Base-by-base conservation (phyloP, 2,113 vertebrate genomes). In the Myotis lucifugus region DNA sequence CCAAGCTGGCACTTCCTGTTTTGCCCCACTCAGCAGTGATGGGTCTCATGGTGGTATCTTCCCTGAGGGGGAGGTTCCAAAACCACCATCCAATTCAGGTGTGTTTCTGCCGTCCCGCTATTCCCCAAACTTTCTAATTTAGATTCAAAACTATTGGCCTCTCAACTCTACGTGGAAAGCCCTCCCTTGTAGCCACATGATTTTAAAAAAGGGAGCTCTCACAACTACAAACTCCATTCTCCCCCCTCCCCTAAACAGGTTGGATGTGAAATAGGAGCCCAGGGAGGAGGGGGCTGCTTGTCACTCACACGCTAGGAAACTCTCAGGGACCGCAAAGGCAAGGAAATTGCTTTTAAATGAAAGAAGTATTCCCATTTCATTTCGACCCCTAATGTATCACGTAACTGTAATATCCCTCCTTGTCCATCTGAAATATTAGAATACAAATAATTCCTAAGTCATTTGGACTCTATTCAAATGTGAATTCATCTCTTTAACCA, bases 401-500 rank as follows among this genome's bases (percentile, higher is more conserved):
- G 6, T 46, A 90, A 85, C 66, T 70, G 83, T 69, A 91, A 69
- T 86, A n/a, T 92, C 93, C 74, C 74, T 92, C 95, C 95, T 40
- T 70, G 81, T 54, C 95, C 48, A 74, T 86, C 77, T 88, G 96
- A 95, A 78, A 96, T 73, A 78, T 70, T 90, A 77, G 95, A 87
- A 5, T 94, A 78, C 82, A 88, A 96, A 94, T 84, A 69, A 95
- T 95, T 95, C 81, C 95, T 61, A 94, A 96, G 82, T 97, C 85
- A 95, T 97, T 96, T 97, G 94, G 76, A 95, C 21, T 19, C 18
- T 79, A 61, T 97, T 97, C 96, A 97, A 97, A 88, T 85, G 94
- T 96, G 94, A 79, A 94, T 96, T 96, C 84, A 73, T 97, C 92
- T 92, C 94, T 95, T 97, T 88, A 95, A 93, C 93, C 34, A 25